phyloP scores from a whole-genome alignment of 2,888 invertebrate genomes.

The Trichopria drosophilae region DNA sequence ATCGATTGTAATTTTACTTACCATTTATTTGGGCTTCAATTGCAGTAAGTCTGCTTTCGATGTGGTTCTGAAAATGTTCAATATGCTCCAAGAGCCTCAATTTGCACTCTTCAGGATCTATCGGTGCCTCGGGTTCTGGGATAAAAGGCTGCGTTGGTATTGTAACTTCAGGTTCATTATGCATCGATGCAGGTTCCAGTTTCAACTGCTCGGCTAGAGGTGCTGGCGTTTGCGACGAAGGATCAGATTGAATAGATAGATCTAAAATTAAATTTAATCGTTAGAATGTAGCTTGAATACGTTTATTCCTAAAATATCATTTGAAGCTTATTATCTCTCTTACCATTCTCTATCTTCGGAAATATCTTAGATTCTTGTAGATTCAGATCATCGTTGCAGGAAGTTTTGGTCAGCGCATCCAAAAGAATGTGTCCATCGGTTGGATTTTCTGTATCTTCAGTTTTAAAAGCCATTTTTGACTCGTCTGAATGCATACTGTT shows the following conservation, averaged over 20 bases:
- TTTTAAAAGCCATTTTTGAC: constrained; percentile 40
- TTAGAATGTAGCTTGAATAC: too few relatives aligned
- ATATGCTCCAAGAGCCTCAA: constrained; percentile 77
- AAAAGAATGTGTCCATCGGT: constrained; percentile 43
- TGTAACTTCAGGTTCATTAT: too few relatives aligned
- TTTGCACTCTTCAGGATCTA: constrained; percentile 77
- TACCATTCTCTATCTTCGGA: too few relatives aligned
- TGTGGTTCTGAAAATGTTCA: constrained; percentile 71
- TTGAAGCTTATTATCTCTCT: too few relatives aligned
- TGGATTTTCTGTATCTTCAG: constrained; percentile 35
- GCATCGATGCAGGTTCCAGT: too few relatives aligned
- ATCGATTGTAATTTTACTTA: constrained; percentile 43
- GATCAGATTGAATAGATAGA: too few relatives aligned
- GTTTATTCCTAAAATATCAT: too few relatives aligned
- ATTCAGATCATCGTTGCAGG: constrained; percentile 7
- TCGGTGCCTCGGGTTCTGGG: constrained; percentile 81
- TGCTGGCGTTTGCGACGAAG: too few relatives aligned
- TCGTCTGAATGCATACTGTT: constrained; percentile 49
- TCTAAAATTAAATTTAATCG: too few relatives aligned
- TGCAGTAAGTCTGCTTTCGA: constrained; percentile 72
- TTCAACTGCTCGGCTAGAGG: too few relatives aligned
- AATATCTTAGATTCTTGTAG: constrained; percentile 17
- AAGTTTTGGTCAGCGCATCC: constrained; percentile 45
- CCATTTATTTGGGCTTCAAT: constrained; percentile 78
- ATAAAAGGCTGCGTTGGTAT: constrained; percentile 55